Evolutionary conservation across 2,888 invertebrate genomes (phyloP), one percentile per base, ranked within the genome.

Genomic region (Drosophila pegasa): DNA sequence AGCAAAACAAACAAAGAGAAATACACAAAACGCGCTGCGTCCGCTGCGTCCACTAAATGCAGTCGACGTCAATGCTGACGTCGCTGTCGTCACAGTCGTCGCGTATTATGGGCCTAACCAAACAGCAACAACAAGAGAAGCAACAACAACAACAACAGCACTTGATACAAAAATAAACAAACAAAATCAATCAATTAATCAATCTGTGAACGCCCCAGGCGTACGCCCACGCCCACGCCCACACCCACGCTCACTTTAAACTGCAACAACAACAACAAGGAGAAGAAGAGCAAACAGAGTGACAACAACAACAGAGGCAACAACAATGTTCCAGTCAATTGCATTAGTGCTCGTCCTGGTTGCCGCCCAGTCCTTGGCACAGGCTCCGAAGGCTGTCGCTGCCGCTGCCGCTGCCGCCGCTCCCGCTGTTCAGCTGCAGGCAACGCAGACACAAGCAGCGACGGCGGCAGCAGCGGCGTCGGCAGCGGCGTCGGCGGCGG

Each of bases 111-210:
- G 68, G 62, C 78, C 65, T 72, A 67, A 55, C 57, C 64, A 62
- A 73, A 75, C 71, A 69, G 41, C 51, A 76, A 67, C 63, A 70
- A 22, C 62, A 71, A 45, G 37, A 52, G 22, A 20, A 58, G 10
- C 70, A 55, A 22, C 60, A 52, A 48, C 81, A 78, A 38, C 38
- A 61, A 29, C 27, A 52, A 40, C 71, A 58, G 54, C 84, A 78
- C 84, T 83, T 83, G 77, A 87, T 87, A 84, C 83, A 61, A 83
- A 83, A 83, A 83, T 87, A 83, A 83, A 83, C 87, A 87, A 83
- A 87, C 87, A 83, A 81, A 87, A 87, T 83, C 87, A 83, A 83
- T 83, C 87, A 83, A 83, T 83, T 84, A 87, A 83, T 83, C 82
- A 77, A 77, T 78, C 75, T 71, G 78, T 71, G 73, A 59, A 73